Conservation (phyloP, 1,140 invertebrate species). For the Probaryconus sp. region DNA sequence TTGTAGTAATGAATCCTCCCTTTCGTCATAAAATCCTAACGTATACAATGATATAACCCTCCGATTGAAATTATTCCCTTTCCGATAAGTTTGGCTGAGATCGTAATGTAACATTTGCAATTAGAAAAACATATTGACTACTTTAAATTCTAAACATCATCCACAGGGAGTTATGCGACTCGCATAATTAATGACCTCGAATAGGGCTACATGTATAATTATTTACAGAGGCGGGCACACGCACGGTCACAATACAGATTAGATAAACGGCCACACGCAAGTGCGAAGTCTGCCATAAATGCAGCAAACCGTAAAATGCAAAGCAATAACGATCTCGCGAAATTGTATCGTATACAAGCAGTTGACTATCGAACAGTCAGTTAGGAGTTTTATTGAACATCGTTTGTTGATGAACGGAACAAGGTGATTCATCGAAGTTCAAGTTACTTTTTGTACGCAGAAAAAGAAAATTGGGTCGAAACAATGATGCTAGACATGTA, state of each 20-base stretch:
- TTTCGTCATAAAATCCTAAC: constrained; percentile 22
- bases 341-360: constrained; percentile 55
- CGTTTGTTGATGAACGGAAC: constrained; percentile 5
- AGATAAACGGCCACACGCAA: constrained; percentile 68
- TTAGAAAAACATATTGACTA: background rate
- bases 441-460: too few species aligned
- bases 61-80: too few species aligned
- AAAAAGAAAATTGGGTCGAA: too few species aligned
- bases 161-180: constrained; percentile 30
- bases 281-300: constrained; percentile 65
- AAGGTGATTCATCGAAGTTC: too few species aligned
- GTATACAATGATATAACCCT: too few species aligned
- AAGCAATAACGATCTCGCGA: constrained; percentile 68
- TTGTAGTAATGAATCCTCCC: constrained; percentile 8
- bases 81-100: background rate
- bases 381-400: constrained; percentile 49
- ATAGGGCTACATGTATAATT: constrained; percentile 51
- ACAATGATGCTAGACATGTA: constrained; percentile 2
- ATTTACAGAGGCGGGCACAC: constrained; percentile 46
- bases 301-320: constrained; percentile 67
- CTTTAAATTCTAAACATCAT: constrained; percentile 30
- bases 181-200: constrained; percentile 53
- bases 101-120: too few species aligned
- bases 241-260: constrained; percentile 59
- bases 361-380: constrained; percentile 41